Base-by-base conservation (phyloP, 2,888 invertebrate genomes). In the Epistrophe grossulariae region DNA sequence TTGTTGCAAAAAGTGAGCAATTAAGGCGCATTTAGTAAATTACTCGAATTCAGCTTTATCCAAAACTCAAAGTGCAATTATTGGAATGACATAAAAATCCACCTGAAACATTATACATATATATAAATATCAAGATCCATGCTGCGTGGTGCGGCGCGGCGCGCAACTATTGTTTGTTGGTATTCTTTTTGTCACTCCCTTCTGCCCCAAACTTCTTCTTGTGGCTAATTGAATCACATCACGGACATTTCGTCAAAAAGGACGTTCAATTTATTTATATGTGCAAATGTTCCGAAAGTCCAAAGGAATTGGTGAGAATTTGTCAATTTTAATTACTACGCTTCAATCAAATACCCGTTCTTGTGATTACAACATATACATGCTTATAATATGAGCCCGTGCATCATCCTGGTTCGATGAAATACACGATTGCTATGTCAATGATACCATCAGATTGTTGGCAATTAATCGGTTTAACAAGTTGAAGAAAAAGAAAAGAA, bases 311-410 rank as follows among this genome's bases (percentile, higher is more conserved):
- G 79, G 87, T 87, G 83, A 87, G 79, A 87, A 83, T 87, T 83
- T 87, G 85, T 87, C 87, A 83, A 79, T 83, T 87, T 87, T 87
- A 87, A 87, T 87, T 83, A 79, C 83, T 70, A 57, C 45, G 43
- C 70, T 43, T 64, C 82, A 85, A 85, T 85, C 85, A 78, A 85
- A 82, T 74, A 64, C 78, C 57, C 62, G 43, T 78, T 85, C 45
- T 38, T 55, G n/a, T 55, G 79, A 84, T 76, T 66, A 81, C 71
- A 13, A 43, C 62, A 38, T 7, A 35, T 10, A 35, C 19, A 19
- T 19, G 13, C 11, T 9, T 9, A 9, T 15, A 24, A n/a, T 17
- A 55, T 50, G 43, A 71, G n/a, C 35, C 24, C 57, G 64, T 45
- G 66, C 52, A 38, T 73, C 68, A 38, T 78, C n/a, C 38, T 43